A percentile compares a stretch with the other conserved stretches of the same genome.
These are phyloP conservation scores for Oryzias javanicus DNA, from an alignment of 2,113 vertebrate species.

Conservation along the genomic window DNA sequence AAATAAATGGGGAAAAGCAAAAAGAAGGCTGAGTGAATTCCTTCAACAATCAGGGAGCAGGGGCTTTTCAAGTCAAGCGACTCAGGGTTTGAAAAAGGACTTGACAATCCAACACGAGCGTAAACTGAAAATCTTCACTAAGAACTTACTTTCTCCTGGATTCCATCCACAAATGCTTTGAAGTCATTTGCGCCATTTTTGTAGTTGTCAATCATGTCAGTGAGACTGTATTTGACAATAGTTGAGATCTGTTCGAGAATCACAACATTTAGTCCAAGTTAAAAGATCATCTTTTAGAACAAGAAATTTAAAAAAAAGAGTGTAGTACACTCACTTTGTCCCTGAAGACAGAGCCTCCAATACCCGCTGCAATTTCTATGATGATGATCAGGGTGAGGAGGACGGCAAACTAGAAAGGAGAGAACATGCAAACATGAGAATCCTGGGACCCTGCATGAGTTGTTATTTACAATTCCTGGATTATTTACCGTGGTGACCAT, in stretches of 20 bases:
- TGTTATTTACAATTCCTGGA: too few relatives aligned
- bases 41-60: too few relatives aligned
- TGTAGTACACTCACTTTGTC: slow-evolving; percentile 78
- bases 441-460: too few relatives aligned
- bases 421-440: background rate
- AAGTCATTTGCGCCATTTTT: background rate
- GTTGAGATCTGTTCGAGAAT: slow-evolving; percentile 38
- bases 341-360: slow-evolving; percentile 84
- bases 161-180: slow-evolving; percentile 30
- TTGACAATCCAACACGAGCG: too few relatives aligned
- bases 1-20: too few relatives aligned
- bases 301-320: background rate
- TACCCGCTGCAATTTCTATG: slow-evolving; percentile 82
- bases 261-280: background rate
- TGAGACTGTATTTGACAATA: slow-evolving; percentile 62
- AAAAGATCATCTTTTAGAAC: background rate
- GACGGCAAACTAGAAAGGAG: slow-evolving; percentile 78
- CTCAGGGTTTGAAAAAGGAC: too few relatives aligned
- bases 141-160: slow-evolving; percentile 78
- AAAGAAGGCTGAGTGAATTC: too few relatives aligned
- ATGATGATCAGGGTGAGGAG: slow-evolving; percentile 82
- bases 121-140: background rate
- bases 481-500: slow-evolving; percentile 85
- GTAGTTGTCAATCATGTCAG: slow-evolving; percentile 70
- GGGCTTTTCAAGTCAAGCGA: too few relatives aligned